Conservation (phyloP, 2,888 invertebrate genomes). For the Fabriciana adippe region DNA sequence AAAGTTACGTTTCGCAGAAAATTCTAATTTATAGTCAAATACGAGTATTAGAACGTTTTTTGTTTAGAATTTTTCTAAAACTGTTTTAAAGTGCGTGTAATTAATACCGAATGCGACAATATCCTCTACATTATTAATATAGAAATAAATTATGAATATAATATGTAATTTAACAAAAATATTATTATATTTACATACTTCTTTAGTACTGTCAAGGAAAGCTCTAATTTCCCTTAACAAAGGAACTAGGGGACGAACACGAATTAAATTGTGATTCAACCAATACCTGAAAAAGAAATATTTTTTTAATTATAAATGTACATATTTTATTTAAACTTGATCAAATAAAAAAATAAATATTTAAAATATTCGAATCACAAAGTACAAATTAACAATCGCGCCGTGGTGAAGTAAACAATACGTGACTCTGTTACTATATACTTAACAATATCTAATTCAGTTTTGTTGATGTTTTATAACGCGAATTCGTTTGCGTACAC, state of each 20-base stretch:
- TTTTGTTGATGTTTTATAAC: background rate
- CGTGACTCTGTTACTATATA: background rate
- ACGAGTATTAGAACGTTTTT: background rate
- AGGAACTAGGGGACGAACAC: slow-evolving; percentile 85
- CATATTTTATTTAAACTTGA: background rate
- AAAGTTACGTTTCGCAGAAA: too few species aligned
- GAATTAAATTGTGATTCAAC: slow-evolving; percentile 88
- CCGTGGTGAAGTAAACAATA: slow-evolving; percentile 1
- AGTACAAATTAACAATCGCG: background rate
- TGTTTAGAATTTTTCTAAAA: too few species aligned
- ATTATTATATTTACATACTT: slow-evolving; percentile 66
- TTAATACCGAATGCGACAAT: too few species aligned
- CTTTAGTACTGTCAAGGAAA: slow-evolving; percentile 86
- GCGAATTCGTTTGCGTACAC: too few species aligned
- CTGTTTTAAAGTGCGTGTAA: too few species aligned
- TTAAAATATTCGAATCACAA: background rate
- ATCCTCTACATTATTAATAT: background rate
- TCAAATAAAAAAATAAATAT: background rate
- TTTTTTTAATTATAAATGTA: background rate
- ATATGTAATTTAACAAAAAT: background rate
- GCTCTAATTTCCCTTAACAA: slow-evolving; percentile 86
- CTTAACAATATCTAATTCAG: background rate
- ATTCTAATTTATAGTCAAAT: too few species aligned
- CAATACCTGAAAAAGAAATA: slow-evolving; percentile 81
- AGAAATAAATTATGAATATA: background rate